Evolutionary conservation across 2,797 vertebrate genomes (phyloP), one percentile per base, ranked within the genome.

Genomic region (Monodelphis domestica): DNA sequence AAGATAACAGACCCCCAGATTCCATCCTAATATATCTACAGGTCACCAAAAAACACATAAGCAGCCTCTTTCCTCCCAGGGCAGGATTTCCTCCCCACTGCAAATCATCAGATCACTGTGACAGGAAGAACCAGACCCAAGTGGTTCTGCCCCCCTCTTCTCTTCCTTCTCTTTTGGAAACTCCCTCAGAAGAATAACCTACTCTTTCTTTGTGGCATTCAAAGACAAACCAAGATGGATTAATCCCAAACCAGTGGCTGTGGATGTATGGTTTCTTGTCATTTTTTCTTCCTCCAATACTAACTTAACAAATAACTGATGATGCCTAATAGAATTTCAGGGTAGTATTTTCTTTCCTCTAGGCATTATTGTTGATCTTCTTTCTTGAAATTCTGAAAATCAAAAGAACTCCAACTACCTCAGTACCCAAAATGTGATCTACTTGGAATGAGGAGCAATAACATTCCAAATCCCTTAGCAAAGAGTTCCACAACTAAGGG

Each of bases 31-130:
- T 89, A 53, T 53, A 92, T 94, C 91, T 91, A 91, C 84, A 53
- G 91, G 50, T 94, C 95, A 91, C 89, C 84, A 93, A 93, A 17
- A 53, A 70, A 93, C 17, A 89, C 50, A 91, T 45, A 92, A 95
- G 45, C 33, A 12, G 4, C 38, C 10, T 17, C 29, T 89, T 91
- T 91, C 53, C 88, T 87, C 92, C 45, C 38, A 50, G 3, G 3
- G 12, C 70, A 91, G 45, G 57, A 38, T 14, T 94, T 91, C 91
- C 54, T 93, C 54, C n/a, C 87, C 21, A 87, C n/a, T 54, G 4
- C 38, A 70, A 50, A 45, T 29, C 88, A 91, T 96, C 55, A 84
- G 4, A 87, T 63, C 93, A 95, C 54, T 70, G 28, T 28, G 29
- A 24, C 56, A 50, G 29, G 12, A 14, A 91, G 15, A 59, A 89